Percentiles rank a stretch among this genome's conserved stretches.
Conservation (phyloP, 2,797 vertebrate species). For the Centroberyx gerrardi region DNA sequence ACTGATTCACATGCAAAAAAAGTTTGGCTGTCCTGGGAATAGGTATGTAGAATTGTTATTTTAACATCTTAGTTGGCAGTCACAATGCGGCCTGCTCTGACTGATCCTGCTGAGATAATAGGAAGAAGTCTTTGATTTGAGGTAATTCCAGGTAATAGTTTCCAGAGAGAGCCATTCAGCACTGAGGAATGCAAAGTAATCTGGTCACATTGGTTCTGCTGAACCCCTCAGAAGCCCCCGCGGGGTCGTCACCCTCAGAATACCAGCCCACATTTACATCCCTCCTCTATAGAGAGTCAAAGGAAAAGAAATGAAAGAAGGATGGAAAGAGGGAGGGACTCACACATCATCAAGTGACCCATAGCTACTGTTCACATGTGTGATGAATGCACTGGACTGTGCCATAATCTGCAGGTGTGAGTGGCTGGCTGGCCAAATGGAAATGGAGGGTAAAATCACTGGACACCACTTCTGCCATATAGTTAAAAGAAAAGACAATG, state of each 20-base stretch:
- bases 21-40: conserved; percentile 38
- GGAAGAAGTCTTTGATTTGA: conserved; percentile 82
- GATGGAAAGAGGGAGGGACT: conserved; percentile 54
- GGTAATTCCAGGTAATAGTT: conserved; percentile 86
- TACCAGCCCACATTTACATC: conserved; percentile 64
- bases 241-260: conserved; percentile 64
- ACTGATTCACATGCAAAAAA: conserved; percentile 34
- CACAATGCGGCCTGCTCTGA: conserved; percentile 54
- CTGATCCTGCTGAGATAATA: conserved; percentile 78
- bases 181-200: conserved; percentile 80
- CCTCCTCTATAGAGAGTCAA: conserved; percentile 49
- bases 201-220: conserved; percentile 73
- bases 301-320: conserved; percentile 55
- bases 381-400: conserved; percentile 47
- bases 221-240: conserved; percentile 63
- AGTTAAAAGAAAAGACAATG: conserved; percentile 25
- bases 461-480: conserved; percentile 10
- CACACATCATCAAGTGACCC: conserved; percentile 56
- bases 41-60: conserved; percentile 57
- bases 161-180: conserved; percentile 78
- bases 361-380: conserved; percentile 65
- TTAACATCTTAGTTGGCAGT: conserved; percentile 64
- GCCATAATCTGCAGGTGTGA: conserved; percentile 60
- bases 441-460: conserved; percentile 43
- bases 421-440: conserved; percentile 42